Conservation (phyloP, 2,797 vertebrate genomes). For the Manis javanica region DNA sequence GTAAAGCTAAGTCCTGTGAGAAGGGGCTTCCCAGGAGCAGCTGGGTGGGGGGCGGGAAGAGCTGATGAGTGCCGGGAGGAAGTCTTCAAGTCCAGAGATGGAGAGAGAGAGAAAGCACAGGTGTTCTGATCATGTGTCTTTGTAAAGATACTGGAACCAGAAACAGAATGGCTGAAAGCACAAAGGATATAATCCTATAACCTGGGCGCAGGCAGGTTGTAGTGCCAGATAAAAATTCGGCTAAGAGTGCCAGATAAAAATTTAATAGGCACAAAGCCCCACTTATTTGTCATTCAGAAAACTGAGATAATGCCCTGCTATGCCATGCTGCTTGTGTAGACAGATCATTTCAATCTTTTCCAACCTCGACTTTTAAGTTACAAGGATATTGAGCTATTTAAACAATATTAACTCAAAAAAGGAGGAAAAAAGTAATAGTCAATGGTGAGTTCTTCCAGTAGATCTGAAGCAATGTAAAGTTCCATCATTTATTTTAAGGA, state of each 20-base stretch:
- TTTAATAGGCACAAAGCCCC: not conserved
- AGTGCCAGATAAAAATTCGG: not conserved
- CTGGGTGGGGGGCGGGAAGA: too few relatives aligned
- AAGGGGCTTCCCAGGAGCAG: not conserved
- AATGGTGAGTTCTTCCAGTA: not conserved
- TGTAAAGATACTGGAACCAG: not conserved
- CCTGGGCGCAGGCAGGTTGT: too few relatives aligned
- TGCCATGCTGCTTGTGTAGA: not conserved
- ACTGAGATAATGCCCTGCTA: not conserved
- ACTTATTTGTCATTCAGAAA: not conserved
- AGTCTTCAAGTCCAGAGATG: not conserved
- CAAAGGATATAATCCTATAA: not conserved
- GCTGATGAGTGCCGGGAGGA: too few relatives aligned
- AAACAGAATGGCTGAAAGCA: not conserved
- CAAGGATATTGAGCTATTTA: not conserved
- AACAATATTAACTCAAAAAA: not conserved
- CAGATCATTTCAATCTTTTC: not conserved
- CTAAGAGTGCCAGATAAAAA: not conserved
- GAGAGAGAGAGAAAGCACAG: too few relatives aligned
- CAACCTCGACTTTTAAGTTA: not conserved
- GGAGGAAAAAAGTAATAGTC: not conserved
- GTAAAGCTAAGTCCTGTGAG: not conserved
- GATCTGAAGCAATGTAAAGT: not conserved
- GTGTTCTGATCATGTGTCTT: not conserved
- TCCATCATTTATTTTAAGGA: not conserved